Evolutionary conservation across 2,797 vertebrate genomes (phyloP).

Genomic region (Garrulus glandarius): DNA sequence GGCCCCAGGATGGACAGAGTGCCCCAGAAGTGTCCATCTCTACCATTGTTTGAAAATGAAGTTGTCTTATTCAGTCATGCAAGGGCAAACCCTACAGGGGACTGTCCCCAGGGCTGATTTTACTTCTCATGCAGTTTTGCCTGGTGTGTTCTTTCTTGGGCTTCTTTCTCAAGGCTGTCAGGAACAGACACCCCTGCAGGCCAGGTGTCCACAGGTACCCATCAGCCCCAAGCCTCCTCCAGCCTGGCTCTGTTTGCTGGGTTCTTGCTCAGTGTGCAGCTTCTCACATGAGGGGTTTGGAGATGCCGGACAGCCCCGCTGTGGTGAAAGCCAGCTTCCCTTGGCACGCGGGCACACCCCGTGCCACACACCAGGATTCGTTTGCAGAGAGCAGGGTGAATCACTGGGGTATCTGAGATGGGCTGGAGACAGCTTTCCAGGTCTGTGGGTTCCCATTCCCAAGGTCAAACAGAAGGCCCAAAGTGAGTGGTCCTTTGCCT

Average conservation of each 20-base stretch:
- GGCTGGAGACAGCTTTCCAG: neutral
- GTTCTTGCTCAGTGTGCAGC: neutral
- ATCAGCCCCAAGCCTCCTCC: neutral
- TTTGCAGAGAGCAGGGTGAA: neutral
- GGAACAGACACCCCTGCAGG: neutral
- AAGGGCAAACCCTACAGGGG: neutral
- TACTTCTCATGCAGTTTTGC: neutral
- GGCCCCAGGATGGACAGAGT: neutral
- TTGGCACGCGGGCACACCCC: neutral
- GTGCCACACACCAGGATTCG: fast-evolving
- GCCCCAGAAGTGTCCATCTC: neutral
- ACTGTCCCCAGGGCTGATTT: neutral
- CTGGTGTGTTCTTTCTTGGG: neutral
- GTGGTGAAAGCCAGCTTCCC: neutral
- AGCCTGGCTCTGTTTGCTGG: neutral
- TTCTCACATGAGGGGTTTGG: neutral
- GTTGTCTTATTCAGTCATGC: neutral
- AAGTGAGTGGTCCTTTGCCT: neutral
- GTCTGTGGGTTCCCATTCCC: neutral
- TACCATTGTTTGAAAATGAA: neutral
- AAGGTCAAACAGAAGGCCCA: neutral
- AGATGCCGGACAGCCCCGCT: fast-evolving
- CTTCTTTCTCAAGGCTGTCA: neutral
- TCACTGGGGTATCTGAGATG: neutral
- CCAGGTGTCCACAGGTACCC: neutral